A percentile compares a stretch with the other conserved stretches of the same genome.
These are phyloP conservation scores for Lepetodrilus schrolli DNA, from an alignment of 2,888 invertebrate genomes.

Conservation along the genomic window DNA sequence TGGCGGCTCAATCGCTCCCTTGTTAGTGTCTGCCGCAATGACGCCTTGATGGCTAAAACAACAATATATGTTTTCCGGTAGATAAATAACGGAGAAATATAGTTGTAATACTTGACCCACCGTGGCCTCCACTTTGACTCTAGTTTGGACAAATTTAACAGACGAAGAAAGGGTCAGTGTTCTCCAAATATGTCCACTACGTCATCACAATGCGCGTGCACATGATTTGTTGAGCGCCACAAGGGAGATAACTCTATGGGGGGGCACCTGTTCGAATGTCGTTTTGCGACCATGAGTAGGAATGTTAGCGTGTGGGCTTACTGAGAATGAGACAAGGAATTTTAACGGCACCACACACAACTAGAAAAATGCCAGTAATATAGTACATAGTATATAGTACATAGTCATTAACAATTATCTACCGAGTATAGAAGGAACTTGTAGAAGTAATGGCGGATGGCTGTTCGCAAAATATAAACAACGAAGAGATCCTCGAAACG, in stretches of 20 bases:
- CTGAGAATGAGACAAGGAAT: no score
- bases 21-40: conserved; percentile 5
- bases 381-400: no score
- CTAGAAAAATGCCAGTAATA: no score
- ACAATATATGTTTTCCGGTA: neutral
- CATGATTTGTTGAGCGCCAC: neutral
- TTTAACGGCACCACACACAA: no score
- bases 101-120: neutral
- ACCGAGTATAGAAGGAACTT: no score
- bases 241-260: neutral
- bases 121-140: conserved; percentile 28
- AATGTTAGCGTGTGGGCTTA: no score
- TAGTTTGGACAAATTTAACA: conserved; percentile 2
- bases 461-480: no score
- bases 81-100: neutral
- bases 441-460: no score
- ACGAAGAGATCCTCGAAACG: no score
- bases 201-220: conserved; percentile 12
- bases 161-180: conserved; percentile 10
- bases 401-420: no score
- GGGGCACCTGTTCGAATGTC: neutral
- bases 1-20: neutral
- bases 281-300: no score
- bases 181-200: conserved; percentile 3
- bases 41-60: neutral